These are phyloP conservation scores for Enteromius afrohamiltoni DNA, from an alignment of 2,797 vertebrate species.

Conservation along the genomic window DNA sequence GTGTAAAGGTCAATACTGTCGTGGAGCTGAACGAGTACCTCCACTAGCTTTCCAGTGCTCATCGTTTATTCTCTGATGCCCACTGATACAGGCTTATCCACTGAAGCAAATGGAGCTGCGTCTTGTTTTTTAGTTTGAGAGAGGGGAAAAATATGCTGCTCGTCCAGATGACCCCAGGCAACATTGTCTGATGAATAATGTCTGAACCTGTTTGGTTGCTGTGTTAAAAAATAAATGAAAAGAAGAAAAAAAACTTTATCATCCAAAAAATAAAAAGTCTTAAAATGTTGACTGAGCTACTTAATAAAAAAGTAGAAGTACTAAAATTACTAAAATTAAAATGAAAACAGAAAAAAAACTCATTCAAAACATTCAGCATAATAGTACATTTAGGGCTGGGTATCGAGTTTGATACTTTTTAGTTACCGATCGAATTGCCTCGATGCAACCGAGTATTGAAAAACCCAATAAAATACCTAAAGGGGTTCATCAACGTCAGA, in stretches of 20 bases:
- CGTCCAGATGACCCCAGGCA: conserved; percentile 5
- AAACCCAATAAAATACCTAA: no score
- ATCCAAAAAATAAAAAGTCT: no score
- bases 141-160: neutral
- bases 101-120: conserved; percentile 26
- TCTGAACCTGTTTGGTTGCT: conserved; percentile 12
- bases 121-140: conserved; percentile 38
- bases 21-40: conserved; percentile 35
- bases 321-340: neutral
- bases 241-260: neutral
- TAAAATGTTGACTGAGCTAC: neutral
- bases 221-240: neutral
- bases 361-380: no score
- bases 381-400: no score
- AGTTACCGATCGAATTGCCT: no score
- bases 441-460: no score
- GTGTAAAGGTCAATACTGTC: conserved; percentile 54
- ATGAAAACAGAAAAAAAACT: no score
- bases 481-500: no score
- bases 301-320: neutral
- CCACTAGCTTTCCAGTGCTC: conserved; percentile 18
- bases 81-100: conserved; percentile 34
- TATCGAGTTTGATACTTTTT: no score
- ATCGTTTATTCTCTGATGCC: conserved; percentile 29
- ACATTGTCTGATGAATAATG: conserved; percentile 32